These are phyloP conservation scores for Gila robusta DNA, from an alignment of 2,797 vertebrate genomes.

Conservation along the genomic window DNA sequence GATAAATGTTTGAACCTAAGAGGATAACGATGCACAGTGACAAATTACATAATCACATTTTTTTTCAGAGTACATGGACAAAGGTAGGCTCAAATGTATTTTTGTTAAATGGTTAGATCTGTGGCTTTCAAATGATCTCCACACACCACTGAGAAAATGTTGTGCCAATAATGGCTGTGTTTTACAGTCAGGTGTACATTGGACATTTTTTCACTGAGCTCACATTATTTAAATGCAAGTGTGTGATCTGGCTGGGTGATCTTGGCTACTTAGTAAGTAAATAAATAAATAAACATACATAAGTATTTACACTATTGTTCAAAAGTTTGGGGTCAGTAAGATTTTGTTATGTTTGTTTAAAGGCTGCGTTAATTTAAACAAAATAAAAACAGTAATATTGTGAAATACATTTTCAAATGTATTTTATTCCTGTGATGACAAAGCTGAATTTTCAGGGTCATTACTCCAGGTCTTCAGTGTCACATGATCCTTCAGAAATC, in stretches of 20 bases:
- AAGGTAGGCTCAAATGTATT: not conserved
- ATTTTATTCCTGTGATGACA: too few relatives aligned
- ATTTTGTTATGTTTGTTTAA: not conserved
- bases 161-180: not conserved
- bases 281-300: not conserved
- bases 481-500: too few relatives aligned
- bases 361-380: not conserved
- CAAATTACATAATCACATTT: slow-evolving; percentile 6
- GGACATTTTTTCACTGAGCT: not conserved
- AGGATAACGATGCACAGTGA: slow-evolving; percentile 3
- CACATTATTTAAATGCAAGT: not conserved
- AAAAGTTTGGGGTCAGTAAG: not conserved
- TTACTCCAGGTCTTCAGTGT: too few relatives aligned
- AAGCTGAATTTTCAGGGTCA: too few relatives aligned
- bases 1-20: slow-evolving; percentile 5
- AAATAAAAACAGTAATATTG: not conserved
- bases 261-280: not conserved
- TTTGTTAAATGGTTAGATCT: slow-evolving; percentile 1
- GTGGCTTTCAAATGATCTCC: slow-evolving; percentile 8
- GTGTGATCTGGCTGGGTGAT: not conserved
- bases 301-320: not conserved
- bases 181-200: not conserved
- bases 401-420: too few relatives aligned
- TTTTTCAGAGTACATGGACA: slow-evolving; percentile 1
- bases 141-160: not conserved